Evolutionary conservation across 1,140 invertebrate species (phyloP), one percentile per base, ranked within the genome.

Genomic region (Centruroides sculpturatus): DNA sequence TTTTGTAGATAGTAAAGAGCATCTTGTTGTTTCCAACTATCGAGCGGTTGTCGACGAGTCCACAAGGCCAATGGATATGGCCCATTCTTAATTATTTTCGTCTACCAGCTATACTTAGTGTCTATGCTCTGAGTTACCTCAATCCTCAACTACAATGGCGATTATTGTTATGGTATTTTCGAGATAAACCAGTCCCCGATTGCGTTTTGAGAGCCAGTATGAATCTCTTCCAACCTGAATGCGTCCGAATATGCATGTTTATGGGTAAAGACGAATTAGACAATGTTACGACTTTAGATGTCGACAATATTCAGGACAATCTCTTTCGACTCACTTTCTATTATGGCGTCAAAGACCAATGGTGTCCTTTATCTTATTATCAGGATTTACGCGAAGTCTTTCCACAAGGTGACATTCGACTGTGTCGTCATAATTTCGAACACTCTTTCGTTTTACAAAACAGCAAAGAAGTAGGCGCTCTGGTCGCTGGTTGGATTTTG

Each of bases 1-100:
- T 9, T 35, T 50, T 41, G 23, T 47, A 68, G 55, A 62, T 75
- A 13, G 51, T 66, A 23, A 66, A 71, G 58, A 71, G 69, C 54
- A 69, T 89, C 70, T 72, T 92, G 53, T 68, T 92, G 0, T 92
- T 91, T 75, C 89, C 89, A 5, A 87, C 88, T 0, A 76, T 93
- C 10, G 86, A 92, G 72, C 70, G 81, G 55, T 87, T 93, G 81
- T 79, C 80, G 10, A 74, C 79, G 13, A 84, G 81, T 35, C 80
- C 78, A 8, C 85, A 85, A 70, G 89, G 89, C 47, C 74, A 75
- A 66, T 80, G 81, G 69, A 64, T 82, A 3, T 79, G 73, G 47
- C 77, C 72, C 48, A 64, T 82, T 53, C 71, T 84, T 13, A 70
- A 76, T 34, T 79, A 75, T 53, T 70, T 84, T 9, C 72, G 80